Conservation (phyloP, 2,113 vertebrate genomes). For the Colinus virginianus region DNA sequence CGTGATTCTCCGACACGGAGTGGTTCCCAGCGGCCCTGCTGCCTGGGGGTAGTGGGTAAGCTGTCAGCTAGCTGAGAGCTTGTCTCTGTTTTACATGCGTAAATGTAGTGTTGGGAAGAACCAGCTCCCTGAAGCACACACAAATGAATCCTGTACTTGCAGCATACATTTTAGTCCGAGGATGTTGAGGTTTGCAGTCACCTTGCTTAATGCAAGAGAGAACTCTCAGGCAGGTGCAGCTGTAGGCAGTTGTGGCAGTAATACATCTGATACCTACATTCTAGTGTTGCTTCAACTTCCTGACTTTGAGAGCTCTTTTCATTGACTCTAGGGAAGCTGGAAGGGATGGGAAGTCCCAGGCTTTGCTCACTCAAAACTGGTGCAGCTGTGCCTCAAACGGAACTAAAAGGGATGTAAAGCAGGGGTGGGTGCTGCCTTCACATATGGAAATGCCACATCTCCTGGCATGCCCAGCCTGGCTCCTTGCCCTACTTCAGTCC, state of each 20-base stretch:
- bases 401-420: conserved; percentile 40
- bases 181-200: neutral
- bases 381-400: neutral
- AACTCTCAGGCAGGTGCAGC: neutral
- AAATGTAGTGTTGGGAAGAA: neutral
- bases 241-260: neutral
- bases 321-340: neutral
- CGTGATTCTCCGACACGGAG: neutral
- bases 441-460: conserved; percentile 31
- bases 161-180: neutral
- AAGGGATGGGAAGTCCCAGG: neutral
- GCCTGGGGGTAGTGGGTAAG: neutral
- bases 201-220: neutral
- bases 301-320: neutral
- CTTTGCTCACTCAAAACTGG: neutral
- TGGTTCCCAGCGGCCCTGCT: neutral
- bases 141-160: neutral
- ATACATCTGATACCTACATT: neutral
- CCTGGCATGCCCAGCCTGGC: conserved; percentile 10
- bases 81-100: conserved; percentile 30
- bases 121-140: neutral
- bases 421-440: conserved; percentile 40
- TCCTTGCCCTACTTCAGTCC: neutral
- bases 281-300: neutral
- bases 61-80: neutral